These are phyloP conservation scores for Phocoena sinus DNA, from an alignment of 2,113 vertebrate species.

Conservation along the genomic window DNA sequence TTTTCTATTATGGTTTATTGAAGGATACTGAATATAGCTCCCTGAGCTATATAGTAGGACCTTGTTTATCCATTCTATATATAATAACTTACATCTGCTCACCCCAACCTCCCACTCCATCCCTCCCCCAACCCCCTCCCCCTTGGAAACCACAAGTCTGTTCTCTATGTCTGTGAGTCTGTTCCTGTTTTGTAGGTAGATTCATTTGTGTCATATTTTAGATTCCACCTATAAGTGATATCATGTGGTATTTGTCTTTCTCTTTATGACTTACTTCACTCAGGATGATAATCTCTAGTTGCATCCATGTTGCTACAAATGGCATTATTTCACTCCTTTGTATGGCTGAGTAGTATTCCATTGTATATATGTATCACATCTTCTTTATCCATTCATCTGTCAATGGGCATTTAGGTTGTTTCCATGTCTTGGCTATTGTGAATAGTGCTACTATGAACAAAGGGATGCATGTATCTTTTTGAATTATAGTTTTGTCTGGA, in stretches of 20 bases:
- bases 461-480: too few relatives aligned
- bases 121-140: too few relatives aligned
- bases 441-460: too few relatives aligned
- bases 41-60: neutral
- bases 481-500: too few relatives aligned
- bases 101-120: too few relatives aligned
- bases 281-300: neutral
- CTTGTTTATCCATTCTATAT: neutral
- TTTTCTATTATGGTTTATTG: neutral
- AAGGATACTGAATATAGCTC: neutral
- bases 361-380: neutral
- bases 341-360: neutral
- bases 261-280: neutral
- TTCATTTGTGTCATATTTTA: neutral
- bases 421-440: neutral
- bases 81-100: too few relatives aligned
- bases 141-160: too few relatives aligned
- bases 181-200: neutral
- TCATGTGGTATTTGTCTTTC: neutral
- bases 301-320: neutral
- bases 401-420: neutral
- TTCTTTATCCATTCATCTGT: neutral
- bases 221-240: neutral
- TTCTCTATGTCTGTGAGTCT: neutral
- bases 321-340: neutral